These are phyloP conservation scores for Rhynchophorus ferrugineus DNA, from an alignment of 1,140 invertebrate species.

Conservation along the genomic window DNA sequence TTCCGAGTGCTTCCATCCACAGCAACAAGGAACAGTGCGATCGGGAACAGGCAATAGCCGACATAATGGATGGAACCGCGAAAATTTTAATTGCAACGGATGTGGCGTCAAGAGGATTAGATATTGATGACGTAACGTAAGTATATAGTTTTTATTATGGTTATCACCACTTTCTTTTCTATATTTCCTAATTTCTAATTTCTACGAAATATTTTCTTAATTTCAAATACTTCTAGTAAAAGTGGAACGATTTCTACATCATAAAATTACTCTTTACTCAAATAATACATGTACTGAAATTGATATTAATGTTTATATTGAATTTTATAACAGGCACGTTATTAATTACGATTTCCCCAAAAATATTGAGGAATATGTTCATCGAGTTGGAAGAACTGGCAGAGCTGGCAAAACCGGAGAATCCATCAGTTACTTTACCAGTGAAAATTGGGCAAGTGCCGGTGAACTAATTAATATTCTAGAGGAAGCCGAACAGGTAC, in stretches of 20 bases:
- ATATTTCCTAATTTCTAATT: too few relatives aligned
- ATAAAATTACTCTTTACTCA: too few relatives aligned
- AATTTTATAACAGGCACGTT: conserved; percentile 51
- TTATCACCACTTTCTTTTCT: too few relatives aligned
- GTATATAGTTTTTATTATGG: conserved; percentile 36
- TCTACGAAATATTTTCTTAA: not conserved
- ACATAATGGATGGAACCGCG: conserved; percentile 67
- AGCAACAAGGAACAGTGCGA: conserved; percentile 83
- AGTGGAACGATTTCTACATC: too few relatives aligned
- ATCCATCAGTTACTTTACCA: conserved; percentile 73
- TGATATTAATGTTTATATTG: not conserved
- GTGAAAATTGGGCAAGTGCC: conserved; percentile 71
- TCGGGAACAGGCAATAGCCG: conserved; percentile 74
- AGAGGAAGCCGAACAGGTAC: conserved; percentile 61
- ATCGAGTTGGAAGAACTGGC: conserved; percentile 80
- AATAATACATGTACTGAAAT: not conserved
- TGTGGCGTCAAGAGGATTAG: conserved; percentile 84
- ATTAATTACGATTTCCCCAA: conserved; percentile 86
- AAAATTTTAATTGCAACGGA: conserved; percentile 89
- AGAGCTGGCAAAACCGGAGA: conserved; percentile 77
- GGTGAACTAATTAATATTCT: conserved; percentile 76
- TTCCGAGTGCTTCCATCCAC: conserved; percentile 72
- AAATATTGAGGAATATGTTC: conserved; percentile 85
- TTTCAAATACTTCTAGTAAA: not conserved
- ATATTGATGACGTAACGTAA: conserved; percentile 86